Percentiles rank a stretch among this genome's conserved stretches.
Conservation (phyloP, 1,140 invertebrate genomes). For the Sminthurides bifidus region DNA sequence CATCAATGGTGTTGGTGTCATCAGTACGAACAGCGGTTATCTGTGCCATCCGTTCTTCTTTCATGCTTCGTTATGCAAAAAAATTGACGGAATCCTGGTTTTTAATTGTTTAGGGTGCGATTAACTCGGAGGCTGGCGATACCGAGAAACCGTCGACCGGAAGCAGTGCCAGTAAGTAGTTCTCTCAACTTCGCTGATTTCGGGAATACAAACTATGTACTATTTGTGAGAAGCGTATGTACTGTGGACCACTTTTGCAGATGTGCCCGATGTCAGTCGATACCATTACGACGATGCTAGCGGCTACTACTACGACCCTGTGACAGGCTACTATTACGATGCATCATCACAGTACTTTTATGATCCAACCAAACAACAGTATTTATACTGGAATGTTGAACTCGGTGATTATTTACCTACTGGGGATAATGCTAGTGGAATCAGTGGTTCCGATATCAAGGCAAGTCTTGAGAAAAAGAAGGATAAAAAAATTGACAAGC, state of each 20-base stretch:
- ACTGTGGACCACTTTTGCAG: constrained; percentile 36
- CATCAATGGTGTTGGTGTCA: constrained; percentile 9
- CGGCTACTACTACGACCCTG: constrained; percentile 91
- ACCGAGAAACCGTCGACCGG: not conserved
- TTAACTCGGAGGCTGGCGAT: constrained; percentile 7
- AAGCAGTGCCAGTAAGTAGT: constrained; percentile 1
- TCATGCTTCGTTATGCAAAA: constrained; percentile 14
- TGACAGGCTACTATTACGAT: constrained; percentile 90
- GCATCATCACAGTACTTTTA: constrained; percentile 86
- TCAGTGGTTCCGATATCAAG: constrained; percentile 37
- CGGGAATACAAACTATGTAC: not conserved
- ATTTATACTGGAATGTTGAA: constrained; percentile 86
- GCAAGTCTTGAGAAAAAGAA: constrained; percentile 36
- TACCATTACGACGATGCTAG: constrained; percentile 92
- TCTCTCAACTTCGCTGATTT: constrained; percentile 2
- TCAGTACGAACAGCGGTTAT: constrained; percentile 27
- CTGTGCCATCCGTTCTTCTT: constrained; percentile 21
- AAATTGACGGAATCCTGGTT: constrained; percentile 24
- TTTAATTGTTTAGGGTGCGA: constrained; percentile 28
- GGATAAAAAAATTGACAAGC: constrained; percentile 45
- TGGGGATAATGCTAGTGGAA: constrained; percentile 11
- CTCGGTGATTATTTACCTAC: constrained; percentile 62
- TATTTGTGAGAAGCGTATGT: not conserved
- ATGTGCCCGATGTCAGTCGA: constrained; percentile 72
- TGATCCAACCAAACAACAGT: constrained; percentile 78